Evolutionary conservation across 2,113 vertebrate genomes (phyloP).

Genomic region (Stegastes partitus): DNA sequence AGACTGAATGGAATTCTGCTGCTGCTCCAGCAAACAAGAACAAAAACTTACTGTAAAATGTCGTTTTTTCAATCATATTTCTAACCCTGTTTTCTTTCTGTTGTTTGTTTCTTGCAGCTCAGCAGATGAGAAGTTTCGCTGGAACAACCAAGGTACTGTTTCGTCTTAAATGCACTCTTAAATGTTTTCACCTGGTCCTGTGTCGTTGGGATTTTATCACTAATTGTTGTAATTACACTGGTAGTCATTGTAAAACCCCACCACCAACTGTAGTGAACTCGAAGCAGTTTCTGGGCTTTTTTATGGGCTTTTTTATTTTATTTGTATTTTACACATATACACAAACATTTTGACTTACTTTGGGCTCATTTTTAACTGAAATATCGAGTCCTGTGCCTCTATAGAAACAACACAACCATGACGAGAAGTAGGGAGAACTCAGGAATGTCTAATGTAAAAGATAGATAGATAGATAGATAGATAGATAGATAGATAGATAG

Average conservation of each 20-base stretch:
- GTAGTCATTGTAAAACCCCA: conserved; percentile 4
- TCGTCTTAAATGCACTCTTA: conserved; percentile 6
- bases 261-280: background rate
- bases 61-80: background rate
- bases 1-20: background rate
- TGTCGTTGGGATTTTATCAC: conserved; percentile 33
- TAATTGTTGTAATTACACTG: conserved; percentile 31
- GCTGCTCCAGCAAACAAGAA: background rate
- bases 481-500: too few species aligned
- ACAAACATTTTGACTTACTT: too few species aligned
- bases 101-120: conserved; percentile 88
- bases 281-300: too few species aligned
- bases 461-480: too few species aligned
- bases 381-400: too few species aligned
- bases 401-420: too few species aligned
- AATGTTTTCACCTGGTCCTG: conserved; percentile 1
- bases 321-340: background rate
- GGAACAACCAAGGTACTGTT: conserved; percentile 96
- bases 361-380: too few species aligned
- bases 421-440: too few species aligned
- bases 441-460: too few species aligned
- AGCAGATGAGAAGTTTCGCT: conserved; percentile 97
- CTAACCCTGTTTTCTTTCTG: conserved; percentile 50
- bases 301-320: too few species aligned
- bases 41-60: background rate